Evolutionary conservation across 2,797 vertebrate species (phyloP).

Genomic region (Sitta carolinensis): DNA sequence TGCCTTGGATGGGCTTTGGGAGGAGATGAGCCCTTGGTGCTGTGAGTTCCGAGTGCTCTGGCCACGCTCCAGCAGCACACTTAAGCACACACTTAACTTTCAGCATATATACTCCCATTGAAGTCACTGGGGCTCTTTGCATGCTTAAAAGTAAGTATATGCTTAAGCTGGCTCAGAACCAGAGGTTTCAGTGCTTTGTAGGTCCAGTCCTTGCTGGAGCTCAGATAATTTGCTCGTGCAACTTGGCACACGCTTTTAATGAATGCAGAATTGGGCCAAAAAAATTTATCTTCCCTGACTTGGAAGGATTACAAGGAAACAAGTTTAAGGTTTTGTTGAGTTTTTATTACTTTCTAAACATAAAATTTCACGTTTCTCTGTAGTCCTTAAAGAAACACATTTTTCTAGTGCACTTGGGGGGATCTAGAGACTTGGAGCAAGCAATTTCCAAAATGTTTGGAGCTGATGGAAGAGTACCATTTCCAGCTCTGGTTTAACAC

Average conservation of each 20-base stretch:
- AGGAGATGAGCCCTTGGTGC: neutral
- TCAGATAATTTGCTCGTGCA: conserved; percentile 26
- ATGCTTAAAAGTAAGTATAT: conserved; percentile 25
- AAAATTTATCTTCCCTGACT: conserved; percentile 34
- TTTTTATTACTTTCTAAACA: conserved; percentile 29
- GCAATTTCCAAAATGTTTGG: neutral
- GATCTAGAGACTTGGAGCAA: neutral
- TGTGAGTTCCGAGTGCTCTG: neutral
- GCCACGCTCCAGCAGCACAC: neutral
- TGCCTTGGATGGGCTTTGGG: neutral
- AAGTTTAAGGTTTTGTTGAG: neutral
- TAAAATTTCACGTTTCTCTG: conserved; percentile 15
- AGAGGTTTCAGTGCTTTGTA: conserved; percentile 18
- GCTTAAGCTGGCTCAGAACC: conserved; percentile 41
- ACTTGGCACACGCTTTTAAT: conserved; percentile 11
- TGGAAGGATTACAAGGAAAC: conserved; percentile 46
- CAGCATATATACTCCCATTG: neutral
- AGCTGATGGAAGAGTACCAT: neutral
- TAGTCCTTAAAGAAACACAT: neutral
- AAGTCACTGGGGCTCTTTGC: neutral
- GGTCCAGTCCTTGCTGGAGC: conserved; percentile 38
- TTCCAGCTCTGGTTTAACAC: neutral
- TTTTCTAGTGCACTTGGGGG: neutral
- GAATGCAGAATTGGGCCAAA: neutral
- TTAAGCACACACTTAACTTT: conserved; percentile 26